Evolutionary conservation across 2,113 vertebrate species (phyloP), one percentile per base, ranked within the genome.

Genomic region (Protomyctophum bolini): DNA sequence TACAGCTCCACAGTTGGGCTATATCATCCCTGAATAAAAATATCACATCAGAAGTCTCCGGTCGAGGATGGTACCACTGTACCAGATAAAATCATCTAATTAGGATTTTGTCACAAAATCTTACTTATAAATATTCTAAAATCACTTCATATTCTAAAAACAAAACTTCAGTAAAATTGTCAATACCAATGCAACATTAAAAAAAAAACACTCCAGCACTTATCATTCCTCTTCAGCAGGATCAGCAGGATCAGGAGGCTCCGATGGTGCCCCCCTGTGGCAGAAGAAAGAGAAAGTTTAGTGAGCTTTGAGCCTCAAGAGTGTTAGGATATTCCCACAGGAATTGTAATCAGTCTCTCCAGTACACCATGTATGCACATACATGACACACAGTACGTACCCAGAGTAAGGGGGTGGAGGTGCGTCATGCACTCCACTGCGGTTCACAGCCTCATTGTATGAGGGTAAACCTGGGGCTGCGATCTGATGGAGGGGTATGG

Each of bases 321-420:
- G 33, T 41, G 5, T 41, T 41, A 41, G 33, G 33, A 41, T 41
- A 41, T 41, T 41, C 33, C 33, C 33, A 41, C 33, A 41, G 33
- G 33, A 41, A 41, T 41, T 41, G 33, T 41, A 41, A 41, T 41
- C 33, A 41, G 33, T 41, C 33, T 41, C 33, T 41, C 33, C 33
- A 41, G 33, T 41, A 41, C 33, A 41, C 33, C 33, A 8, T 11
- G 29, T 6, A 10, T 51, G 9, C 8, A 11, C 21, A 10, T 2
- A 10, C 8, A 28, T 21, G 33, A 66, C 28, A 10, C 29, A 66
- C 54, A 64, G 8, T 12, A 47, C 84, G 73, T 82, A 97, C 96
- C 95, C 94, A 58, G 93, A 84, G 70, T 97, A 97, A 0, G 95
- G 93, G 0, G 96, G 96, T 0, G 96, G 96, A 0, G 94, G 93